Conservation (phyloP, 2,113 vertebrate species). For the Thamnaconus septentrionalis region DNA sequence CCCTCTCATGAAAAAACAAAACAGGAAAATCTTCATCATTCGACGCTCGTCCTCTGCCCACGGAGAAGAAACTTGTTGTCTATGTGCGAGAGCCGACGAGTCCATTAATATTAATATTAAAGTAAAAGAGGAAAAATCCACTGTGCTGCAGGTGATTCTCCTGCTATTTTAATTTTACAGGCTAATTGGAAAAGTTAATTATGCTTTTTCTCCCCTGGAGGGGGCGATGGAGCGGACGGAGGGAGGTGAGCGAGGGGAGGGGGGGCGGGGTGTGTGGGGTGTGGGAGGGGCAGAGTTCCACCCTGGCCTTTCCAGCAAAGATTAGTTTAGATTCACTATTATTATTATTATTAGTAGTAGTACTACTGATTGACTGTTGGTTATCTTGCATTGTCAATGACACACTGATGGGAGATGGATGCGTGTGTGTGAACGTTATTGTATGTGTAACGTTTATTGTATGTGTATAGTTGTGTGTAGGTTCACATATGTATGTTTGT, state of each 20-base stretch:
- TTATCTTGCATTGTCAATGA: too few relatives aligned
- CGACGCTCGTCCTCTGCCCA: constrained; percentile 17
- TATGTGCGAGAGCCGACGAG: constrained; percentile 20
- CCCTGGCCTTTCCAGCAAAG: too few relatives aligned
- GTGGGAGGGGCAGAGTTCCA: too few relatives aligned
- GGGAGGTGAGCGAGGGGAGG: too few relatives aligned
- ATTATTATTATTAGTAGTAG: too few relatives aligned
- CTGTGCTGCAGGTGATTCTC: constrained; percentile 46
- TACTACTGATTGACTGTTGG: too few relatives aligned
- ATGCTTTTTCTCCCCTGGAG: constrained; percentile 29
- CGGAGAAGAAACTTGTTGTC: constrained; percentile 36
- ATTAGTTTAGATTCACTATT: too few relatives aligned
- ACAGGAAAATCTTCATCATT: constrained; percentile 19
- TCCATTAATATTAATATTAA: constrained; percentile 29
- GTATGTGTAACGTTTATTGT: constrained; percentile 1
- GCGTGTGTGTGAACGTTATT: too few relatives aligned
- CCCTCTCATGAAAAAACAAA: constrained; percentile 8
- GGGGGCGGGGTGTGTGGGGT: too few relatives aligned
- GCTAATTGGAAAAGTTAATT: constrained; percentile 63
- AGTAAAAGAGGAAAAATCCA: constrained; percentile 14
- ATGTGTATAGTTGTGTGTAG: constrained; percentile 18
- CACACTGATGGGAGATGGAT: too few relatives aligned
- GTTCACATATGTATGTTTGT: constrained; percentile 19
- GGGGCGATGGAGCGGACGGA: constrained; percentile 9
- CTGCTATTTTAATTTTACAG: constrained; percentile 32